Evolutionary conservation across 2,797 vertebrate genomes (phyloP).

Genomic region (Lates japonicus): DNA sequence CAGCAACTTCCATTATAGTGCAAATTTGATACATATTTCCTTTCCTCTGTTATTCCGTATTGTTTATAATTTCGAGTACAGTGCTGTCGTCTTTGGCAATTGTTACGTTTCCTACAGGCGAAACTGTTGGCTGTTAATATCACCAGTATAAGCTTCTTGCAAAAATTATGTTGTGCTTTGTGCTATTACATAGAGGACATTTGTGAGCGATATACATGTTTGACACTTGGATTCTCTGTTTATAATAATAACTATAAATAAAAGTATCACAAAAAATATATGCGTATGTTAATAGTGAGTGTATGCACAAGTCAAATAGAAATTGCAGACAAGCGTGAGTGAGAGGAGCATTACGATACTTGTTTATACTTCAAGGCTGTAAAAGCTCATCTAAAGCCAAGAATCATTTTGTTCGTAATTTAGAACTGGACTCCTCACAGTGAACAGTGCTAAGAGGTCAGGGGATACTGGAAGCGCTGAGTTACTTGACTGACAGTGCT

Average conservation of each 20-base stretch:
- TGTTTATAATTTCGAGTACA: not conserved
- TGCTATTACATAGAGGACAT: not conserved
- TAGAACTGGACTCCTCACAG: not conserved
- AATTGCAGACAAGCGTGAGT: not conserved
- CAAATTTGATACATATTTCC: not conserved
- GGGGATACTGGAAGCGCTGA: not conserved
- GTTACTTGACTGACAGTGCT: not conserved
- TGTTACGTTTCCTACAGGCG: not conserved
- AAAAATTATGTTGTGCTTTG: not conserved
- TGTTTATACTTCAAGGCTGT: not conserved
- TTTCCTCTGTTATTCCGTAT: not conserved
- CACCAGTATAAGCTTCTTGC: not conserved
- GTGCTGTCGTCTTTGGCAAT: not conserved
- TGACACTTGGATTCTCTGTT: not conserved
- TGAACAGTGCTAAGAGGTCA: not conserved
- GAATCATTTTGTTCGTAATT: conserved; percentile 12
- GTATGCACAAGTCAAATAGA: not conserved
- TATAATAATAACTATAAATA: not conserved
- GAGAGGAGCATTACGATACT: not conserved
- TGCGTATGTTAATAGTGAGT: not conserved
- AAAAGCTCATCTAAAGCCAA: not conserved
- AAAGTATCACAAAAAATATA: not conserved
- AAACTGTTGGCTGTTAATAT: not conserved
- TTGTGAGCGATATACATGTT: not conserved
- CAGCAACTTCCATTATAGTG: not conserved